Evolutionary conservation across 2,888 invertebrate species (phyloP), one percentile per base, ranked within the genome.

Genomic region (Bembecia ichneumoniformis): DNA sequence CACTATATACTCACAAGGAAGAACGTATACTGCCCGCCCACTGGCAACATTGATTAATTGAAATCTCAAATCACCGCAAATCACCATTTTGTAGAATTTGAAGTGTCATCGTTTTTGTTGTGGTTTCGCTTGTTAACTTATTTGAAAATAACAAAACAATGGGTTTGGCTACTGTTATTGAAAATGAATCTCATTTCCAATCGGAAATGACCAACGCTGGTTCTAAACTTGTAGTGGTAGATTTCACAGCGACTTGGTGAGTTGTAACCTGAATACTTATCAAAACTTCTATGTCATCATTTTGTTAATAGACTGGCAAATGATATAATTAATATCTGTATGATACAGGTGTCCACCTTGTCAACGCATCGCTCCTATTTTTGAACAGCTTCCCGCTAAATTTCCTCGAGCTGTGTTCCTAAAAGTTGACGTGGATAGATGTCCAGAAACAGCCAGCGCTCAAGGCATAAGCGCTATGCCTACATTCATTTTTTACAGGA

Each of bases 401-500:
- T 99, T 96, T 77, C 92, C 95, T 0, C 91, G 93, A 60, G 97
- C 96, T 11, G 90, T 96, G 13, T 99, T 99, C 71, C 81, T 97
- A 13, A 97, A 98, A 83, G 95, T 99, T 7, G 97, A 98, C 77
- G 98, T 99, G 14, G 98, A 99, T 70, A 92, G 93, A 77, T 98
- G 96, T 65, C 92, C 93, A 60, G 97, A 96, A 61, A 95, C 95
- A 9, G 97, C 98, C 1, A 90, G 93, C 20, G 88, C 90, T 11
- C 95, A 98, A 71, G 96, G 96, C 49, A 95, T 99, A 43, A 93
- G 93, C 51, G 96, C 98, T 0, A 98, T 99, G 98, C 99, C 99
- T 17, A 99, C 99, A 0, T 99, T 99, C 71, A 92, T 97, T 59
- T 96, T 99, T 72, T 98, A 95, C 76, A 91, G 94, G 60, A 98